These are phyloP conservation scores for Spinus pinus DNA, from an alignment of 2,797 vertebrate genomes.

Conservation along the genomic window DNA sequence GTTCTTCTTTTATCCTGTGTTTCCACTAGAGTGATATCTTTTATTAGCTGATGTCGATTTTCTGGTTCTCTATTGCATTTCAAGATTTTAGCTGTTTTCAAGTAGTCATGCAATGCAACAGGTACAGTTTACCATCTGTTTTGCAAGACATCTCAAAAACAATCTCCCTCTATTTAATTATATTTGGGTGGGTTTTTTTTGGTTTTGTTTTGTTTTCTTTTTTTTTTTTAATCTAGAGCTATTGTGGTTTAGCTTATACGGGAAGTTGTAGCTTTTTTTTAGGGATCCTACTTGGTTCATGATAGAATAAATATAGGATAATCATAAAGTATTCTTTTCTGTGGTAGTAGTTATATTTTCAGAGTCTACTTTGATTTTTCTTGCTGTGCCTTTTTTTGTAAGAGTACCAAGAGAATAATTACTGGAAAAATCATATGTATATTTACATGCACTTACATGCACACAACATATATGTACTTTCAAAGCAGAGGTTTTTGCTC, in stretches of 20 bases:
- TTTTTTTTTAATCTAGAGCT: background rate
- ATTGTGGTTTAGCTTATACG: background rate
- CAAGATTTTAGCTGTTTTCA: background rate
- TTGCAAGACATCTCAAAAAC: background rate
- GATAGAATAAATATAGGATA: background rate
- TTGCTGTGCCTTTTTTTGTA: accelerated
- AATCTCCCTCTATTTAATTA: background rate
- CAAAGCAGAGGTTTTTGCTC: background rate
- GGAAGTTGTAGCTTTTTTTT: background rate
- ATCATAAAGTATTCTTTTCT: background rate
- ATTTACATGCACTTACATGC: background rate
- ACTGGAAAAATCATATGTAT: background rate
- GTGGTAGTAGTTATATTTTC: background rate
- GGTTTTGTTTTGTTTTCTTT: background rate
- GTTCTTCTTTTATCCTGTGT: background rate
- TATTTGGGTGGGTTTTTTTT: background rate
- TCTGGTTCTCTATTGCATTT: background rate
- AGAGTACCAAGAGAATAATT: background rate
- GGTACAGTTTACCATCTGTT: background rate
- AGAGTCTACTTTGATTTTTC: background rate
- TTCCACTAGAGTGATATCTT: background rate
- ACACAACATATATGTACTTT: background rate
- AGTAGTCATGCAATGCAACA: background rate
- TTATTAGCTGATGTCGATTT: background rate
- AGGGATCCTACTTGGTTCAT: background rate